A percentile compares a stretch with the other conserved stretches of the same genome.
These are phyloP conservation scores for Bombus affinis DNA, from an alignment of 1,140 invertebrate species.

Conservation along the genomic window DNA sequence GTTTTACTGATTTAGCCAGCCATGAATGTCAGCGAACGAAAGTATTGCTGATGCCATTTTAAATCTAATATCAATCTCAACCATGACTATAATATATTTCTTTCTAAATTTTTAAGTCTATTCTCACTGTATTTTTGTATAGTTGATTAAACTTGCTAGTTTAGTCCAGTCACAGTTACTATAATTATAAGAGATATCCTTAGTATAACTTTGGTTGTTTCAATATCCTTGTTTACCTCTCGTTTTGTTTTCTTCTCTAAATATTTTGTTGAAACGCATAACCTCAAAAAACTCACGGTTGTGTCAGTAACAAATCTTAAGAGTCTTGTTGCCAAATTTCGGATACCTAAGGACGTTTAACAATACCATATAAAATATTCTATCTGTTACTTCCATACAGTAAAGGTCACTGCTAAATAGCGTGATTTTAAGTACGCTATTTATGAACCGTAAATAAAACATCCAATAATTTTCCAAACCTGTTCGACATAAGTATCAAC, in stretches of 20 bases:
- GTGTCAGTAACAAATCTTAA: too few relatives aligned
- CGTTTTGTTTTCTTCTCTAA: too few relatives aligned
- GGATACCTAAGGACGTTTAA: background rate
- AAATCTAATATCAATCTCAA: background rate
- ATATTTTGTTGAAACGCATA: too few relatives aligned
- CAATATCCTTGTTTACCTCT: too few relatives aligned
- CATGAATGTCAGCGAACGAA: background rate
- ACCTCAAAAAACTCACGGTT: too few relatives aligned
- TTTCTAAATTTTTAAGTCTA: background rate
- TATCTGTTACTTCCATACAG: too few relatives aligned
- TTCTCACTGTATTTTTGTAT: background rate
- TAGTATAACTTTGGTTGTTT: too few relatives aligned
- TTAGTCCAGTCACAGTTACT: too few relatives aligned
- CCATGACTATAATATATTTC: background rate
- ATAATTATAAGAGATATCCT: too few relatives aligned
- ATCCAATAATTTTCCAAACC: background rate
- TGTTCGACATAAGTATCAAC: too few relatives aligned
- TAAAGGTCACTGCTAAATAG: background rate
- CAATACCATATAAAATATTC: background rate
- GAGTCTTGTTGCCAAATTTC: too few relatives aligned
- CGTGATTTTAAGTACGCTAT: background rate
- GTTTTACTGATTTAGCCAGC: slow-evolving; percentile 23
- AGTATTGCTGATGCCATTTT: background rate
- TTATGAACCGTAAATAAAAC: too few relatives aligned
- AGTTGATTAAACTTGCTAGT: background rate